phyloP scores from a whole-genome alignment of 1,140 invertebrate genomes.

The Steinernema khuongi region DNA sequence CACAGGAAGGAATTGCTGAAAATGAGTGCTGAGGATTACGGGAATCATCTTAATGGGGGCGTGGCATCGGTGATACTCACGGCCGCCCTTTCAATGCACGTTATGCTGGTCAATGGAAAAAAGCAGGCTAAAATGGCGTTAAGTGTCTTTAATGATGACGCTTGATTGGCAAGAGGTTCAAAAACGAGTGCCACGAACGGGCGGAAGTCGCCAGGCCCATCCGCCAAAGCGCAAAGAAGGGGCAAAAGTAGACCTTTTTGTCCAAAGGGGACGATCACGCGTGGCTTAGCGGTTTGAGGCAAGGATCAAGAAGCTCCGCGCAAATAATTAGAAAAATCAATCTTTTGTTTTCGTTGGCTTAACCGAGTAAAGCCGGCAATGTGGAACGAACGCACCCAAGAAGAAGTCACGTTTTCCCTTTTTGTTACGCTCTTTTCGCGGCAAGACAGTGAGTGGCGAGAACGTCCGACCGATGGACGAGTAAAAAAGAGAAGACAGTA shows the following conservation, averaged over 20 bases:
- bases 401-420: background rate
- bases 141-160: background rate
- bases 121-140: background rate
- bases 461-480: too few species aligned
- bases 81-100: background rate
- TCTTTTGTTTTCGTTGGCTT: conserved; percentile 7
- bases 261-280: background rate
- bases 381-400: background rate
- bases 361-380: background rate
- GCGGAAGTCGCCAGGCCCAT: too few species aligned
- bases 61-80: background rate
- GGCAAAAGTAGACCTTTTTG: background rate
- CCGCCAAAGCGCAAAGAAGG: background rate
- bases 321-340: conserved; percentile 16
- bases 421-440: background rate
- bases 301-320: background rate
- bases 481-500: too few species aligned
- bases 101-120: background rate
- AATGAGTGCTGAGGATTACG: background rate
- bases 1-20: background rate
- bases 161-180: background rate
- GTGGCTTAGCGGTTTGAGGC: background rate
- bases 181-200: too few species aligned
- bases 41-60: background rate
- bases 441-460: too few species aligned